Conservation (phyloP, 2,888 invertebrate genomes). For the Aphelenchoides bicaudatus region DNA sequence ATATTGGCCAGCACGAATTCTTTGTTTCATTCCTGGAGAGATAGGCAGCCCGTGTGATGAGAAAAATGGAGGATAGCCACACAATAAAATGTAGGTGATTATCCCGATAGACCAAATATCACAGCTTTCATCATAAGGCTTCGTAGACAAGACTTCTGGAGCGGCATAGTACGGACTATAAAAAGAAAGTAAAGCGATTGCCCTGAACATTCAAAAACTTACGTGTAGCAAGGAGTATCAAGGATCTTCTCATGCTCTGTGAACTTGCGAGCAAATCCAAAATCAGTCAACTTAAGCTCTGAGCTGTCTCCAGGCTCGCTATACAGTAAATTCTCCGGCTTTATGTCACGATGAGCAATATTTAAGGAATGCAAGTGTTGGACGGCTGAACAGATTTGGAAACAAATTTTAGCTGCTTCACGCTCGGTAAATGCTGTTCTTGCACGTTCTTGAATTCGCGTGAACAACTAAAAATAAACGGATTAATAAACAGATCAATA, state of each 20-base stretch:
- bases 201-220: too few species aligned
- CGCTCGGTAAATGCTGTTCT: constrained; percentile 94
- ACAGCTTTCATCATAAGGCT: constrained; percentile 97
- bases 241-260: constrained; percentile 73
- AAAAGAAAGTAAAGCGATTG: background rate
- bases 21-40: constrained; percentile 97
- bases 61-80: constrained; percentile 98
- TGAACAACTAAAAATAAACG: constrained; percentile 14
- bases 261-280: constrained; percentile 97
- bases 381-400: constrained; percentile 90
- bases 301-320: constrained; percentile 65
- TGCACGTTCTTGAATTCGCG: constrained; percentile 69
- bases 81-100: constrained; percentile 71
- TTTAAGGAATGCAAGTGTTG: constrained; percentile 86
- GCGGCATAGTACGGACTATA: constrained; percentile 74
- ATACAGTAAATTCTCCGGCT: constrained; percentile 88
- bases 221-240: constrained; percentile 97
- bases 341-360: constrained; percentile 94
- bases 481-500: background rate
- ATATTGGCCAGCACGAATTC: constrained; percentile 90
- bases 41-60: constrained; percentile 94
- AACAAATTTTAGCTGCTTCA: constrained; percentile 90
- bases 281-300: constrained; percentile 90
- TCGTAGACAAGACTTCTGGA: constrained; percentile 67
- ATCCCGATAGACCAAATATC: constrained; percentile 99